Conservation (phyloP, 2,888 invertebrate species). For the Agriopis marginaria region DNA sequence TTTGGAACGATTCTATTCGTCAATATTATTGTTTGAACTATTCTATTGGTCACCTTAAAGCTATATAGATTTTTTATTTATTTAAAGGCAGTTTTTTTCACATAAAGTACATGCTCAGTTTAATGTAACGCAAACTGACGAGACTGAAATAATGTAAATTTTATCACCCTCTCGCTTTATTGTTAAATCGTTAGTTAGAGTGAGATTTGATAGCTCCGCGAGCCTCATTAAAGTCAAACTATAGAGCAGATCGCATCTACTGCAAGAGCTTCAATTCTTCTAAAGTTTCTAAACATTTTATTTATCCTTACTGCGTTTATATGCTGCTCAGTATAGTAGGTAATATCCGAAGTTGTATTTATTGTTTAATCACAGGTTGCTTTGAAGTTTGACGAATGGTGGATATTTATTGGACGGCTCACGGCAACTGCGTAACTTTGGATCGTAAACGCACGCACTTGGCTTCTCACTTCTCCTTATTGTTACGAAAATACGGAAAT, state of each 20-base stretch:
- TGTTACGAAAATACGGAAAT: slow-evolving; percentile 2
- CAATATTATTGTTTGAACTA: background rate
- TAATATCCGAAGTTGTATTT: slow-evolving; percentile 64
- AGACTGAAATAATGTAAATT: too few species aligned
- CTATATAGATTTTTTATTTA: too few species aligned
- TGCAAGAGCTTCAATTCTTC: background rate
- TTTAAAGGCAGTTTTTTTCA: too few species aligned
- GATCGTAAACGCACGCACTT: slow-evolving; percentile 35
- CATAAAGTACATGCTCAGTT: too few species aligned
- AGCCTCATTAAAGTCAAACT: too few species aligned
- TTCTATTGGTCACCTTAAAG: too few species aligned
- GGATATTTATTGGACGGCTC: slow-evolving; percentile 74
- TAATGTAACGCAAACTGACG: too few species aligned
- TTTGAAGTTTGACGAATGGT: slow-evolving; percentile 81
- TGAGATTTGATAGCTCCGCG: too few species aligned
- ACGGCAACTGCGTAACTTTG: slow-evolving; percentile 59
- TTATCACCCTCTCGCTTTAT: too few species aligned
- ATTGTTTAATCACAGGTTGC: slow-evolving; percentile 77
- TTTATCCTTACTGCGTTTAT: slow-evolving; percentile 5
- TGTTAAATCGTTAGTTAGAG: too few species aligned
- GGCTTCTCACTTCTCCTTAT: slow-evolving; percentile 17
- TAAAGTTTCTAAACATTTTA: background rate
- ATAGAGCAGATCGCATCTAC: too few species aligned
- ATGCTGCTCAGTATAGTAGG: slow-evolving; percentile 14
- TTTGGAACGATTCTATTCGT: background rate